These are phyloP conservation scores for Himalopsyche kuldschensis DNA, from an alignment of 2,888 invertebrate genomes.

Conservation along the genomic window DNA sequence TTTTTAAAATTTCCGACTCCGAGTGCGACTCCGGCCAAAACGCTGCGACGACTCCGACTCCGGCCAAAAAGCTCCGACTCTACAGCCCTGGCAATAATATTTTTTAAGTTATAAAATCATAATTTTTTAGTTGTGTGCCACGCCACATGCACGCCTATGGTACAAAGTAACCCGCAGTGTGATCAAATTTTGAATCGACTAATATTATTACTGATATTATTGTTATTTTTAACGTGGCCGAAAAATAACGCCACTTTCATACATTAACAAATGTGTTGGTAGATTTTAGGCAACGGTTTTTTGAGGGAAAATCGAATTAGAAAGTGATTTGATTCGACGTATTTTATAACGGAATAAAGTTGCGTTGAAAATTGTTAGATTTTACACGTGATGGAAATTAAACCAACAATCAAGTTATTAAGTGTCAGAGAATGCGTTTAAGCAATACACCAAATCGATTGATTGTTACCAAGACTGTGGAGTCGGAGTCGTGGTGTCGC, in stretches of 20 bases:
- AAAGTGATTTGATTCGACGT: background rate
- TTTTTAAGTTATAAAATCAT: too few species aligned
- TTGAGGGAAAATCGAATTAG: background rate
- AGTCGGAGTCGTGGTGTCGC: too few species aligned
- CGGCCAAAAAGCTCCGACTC: too few species aligned
- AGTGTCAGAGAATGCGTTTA: too few species aligned
- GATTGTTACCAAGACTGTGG: too few species aligned
- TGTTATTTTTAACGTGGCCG: background rate
- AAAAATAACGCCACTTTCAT: background rate
- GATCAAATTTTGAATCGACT: constrained; percentile 18
- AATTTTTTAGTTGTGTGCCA: background rate
- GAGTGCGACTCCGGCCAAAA: too few species aligned
- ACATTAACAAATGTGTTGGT: background rate
- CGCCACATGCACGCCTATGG: background rate
- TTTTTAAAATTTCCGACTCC: too few species aligned
- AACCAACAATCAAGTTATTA: background rate
- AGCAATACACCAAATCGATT: too few species aligned
- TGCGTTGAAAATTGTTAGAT: background rate
- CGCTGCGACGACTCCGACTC: too few species aligned
- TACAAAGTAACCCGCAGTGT: background rate
- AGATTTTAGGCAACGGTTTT: background rate
- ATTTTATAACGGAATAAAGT: background rate
- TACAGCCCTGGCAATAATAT: too few species aligned
- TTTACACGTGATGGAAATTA: background rate
- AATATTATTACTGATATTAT: background rate